These are phyloP conservation scores for Malurus splendens DNA, from an alignment of 2,797 vertebrate species.

Conservation along the genomic window DNA sequence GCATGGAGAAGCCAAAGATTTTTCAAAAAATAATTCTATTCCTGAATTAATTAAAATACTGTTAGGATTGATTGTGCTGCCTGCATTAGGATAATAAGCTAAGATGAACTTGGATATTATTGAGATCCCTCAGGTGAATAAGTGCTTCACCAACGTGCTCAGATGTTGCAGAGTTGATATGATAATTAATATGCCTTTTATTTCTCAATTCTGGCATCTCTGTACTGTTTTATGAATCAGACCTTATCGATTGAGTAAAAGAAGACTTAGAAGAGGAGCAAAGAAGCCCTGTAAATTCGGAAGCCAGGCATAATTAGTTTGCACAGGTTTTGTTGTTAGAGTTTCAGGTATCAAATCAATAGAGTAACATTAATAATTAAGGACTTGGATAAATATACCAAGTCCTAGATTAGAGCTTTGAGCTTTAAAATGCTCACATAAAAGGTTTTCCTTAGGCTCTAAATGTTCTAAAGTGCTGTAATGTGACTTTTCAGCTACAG, in stretches of 20 bases:
- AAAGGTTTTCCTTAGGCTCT: constrained; percentile 52
- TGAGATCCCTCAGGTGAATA: not conserved
- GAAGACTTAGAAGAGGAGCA: constrained; percentile 52
- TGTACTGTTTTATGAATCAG: constrained; percentile 62
- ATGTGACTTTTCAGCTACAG: constrained; percentile 50
- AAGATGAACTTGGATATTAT: not conserved
- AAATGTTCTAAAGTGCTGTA: constrained; percentile 57
- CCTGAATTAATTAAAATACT: not conserved
- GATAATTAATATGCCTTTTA: constrained; percentile 28
- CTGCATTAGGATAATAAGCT: constrained; percentile 4
- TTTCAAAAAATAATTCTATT: not conserved
- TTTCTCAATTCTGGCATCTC: constrained; percentile 25
- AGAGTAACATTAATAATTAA: constrained; percentile 73
- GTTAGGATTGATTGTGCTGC: not conserved
- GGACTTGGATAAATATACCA: constrained; percentile 72
- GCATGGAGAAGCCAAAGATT: not conserved
- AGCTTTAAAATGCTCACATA: constrained; percentile 69
- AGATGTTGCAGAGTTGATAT: not conserved
- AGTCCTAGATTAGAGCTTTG: constrained; percentile 69
- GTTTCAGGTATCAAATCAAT: constrained; percentile 74
- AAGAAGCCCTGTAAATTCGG: constrained; percentile 58
- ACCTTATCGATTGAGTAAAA: constrained; percentile 55
- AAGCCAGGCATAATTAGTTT: constrained; percentile 70
- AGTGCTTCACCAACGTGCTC: not conserved
- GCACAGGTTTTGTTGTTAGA: constrained; percentile 67